These are phyloP conservation scores for Atta cephalotes DNA, from an alignment of 1,140 invertebrate species.

Conservation along the genomic window DNA sequence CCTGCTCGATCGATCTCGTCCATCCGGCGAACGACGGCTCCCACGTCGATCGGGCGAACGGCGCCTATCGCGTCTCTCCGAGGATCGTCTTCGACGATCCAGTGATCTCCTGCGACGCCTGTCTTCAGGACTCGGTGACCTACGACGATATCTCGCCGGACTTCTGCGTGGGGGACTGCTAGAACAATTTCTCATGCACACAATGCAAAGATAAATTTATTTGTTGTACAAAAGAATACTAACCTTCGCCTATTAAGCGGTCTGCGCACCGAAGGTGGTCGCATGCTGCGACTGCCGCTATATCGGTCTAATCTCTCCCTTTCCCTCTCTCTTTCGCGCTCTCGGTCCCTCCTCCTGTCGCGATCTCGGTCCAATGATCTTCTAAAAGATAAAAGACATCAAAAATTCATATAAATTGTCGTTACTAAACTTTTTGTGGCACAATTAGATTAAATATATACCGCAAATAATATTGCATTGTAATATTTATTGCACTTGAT, in stretches of 20 bases:
- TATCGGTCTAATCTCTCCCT: slow-evolving; percentile 85
- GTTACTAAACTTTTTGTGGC: background rate
- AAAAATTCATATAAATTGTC: slow-evolving; percentile 1
- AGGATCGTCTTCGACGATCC: slow-evolving; percentile 82
- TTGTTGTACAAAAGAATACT: slow-evolving; percentile 13
- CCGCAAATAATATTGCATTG: background rate
- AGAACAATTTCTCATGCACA: slow-evolving; percentile 15
- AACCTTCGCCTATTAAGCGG: slow-evolving; percentile 84
- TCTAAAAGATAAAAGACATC: slow-evolving; percentile 70
- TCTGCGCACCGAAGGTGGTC: slow-evolving; percentile 84
- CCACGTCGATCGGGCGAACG: slow-evolving; percentile 81
- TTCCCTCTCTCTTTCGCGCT: slow-evolving; percentile 84
- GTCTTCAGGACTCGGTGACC: slow-evolving; percentile 82
- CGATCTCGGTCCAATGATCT: slow-evolving; percentile 83
- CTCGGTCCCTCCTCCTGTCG: slow-evolving; percentile 84
- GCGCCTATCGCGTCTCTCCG: slow-evolving; percentile 82
- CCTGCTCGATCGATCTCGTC: slow-evolving; percentile 79
- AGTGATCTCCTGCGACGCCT: slow-evolving; percentile 81
- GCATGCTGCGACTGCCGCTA: slow-evolving; percentile 84
- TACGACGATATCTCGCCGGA: slow-evolving; percentile 81
- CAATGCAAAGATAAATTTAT: slow-evolving; percentile 15
- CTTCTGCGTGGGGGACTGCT: slow-evolving; percentile 83
- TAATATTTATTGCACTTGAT: background rate
- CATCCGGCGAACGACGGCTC: slow-evolving; percentile 85
- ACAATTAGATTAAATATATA: background rate